These are phyloP conservation scores for Uria aalge DNA, from an alignment of 2,113 vertebrate species.

Conservation along the genomic window DNA sequence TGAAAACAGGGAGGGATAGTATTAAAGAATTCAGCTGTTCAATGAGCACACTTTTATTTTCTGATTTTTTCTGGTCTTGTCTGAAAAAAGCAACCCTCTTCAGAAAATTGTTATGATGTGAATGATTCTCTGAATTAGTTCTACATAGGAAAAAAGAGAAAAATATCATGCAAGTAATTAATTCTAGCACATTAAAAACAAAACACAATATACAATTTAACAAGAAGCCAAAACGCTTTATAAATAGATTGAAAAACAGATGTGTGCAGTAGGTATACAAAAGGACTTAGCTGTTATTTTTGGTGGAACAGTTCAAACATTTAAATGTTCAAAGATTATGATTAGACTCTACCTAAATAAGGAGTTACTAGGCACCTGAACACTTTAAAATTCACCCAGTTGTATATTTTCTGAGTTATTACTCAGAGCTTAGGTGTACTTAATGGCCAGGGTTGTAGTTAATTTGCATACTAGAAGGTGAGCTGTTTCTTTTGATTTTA, in stretches of 20 bases:
- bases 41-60: background rate
- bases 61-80: background rate
- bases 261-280: background rate
- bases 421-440: background rate
- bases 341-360: background rate
- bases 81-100: background rate
- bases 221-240: background rate
- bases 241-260: background rate
- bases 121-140: background rate
- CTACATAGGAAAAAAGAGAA: background rate
- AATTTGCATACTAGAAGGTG: background rate
- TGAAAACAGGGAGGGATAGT: background rate
- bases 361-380: background rate
- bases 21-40: background rate
- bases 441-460: background rate
- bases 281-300: background rate
- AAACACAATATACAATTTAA: background rate
- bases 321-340: background rate
- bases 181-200: background rate
- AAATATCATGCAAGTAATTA: background rate
- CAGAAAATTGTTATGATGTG: background rate
- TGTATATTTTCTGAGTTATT: background rate
- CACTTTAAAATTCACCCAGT: background rate
- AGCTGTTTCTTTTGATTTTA: background rate
- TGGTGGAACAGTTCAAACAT: background rate